Conservation (phyloP, 2,797 vertebrate species). For the Otus scops region DNA sequence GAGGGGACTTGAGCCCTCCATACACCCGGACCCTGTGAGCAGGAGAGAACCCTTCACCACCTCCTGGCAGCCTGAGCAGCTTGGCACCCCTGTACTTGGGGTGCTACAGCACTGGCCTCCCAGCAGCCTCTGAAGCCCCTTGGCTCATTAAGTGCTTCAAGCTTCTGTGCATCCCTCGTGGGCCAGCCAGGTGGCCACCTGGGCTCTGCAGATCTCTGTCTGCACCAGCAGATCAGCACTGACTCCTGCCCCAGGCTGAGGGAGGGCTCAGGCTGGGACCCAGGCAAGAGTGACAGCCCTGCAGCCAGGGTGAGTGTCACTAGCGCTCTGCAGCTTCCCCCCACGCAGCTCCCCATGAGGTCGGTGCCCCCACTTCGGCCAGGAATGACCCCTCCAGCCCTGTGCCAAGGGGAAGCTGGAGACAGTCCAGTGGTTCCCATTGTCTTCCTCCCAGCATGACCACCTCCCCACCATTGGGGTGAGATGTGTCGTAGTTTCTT, state of each 20-base stretch:
- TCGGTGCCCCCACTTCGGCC: neutral
- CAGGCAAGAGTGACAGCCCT: neutral
- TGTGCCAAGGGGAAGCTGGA: neutral
- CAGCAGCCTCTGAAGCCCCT: neutral
- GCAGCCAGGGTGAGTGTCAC: neutral
- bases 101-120: neutral
- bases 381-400: neutral
- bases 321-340: neutral
- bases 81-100: neutral
- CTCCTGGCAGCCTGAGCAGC: neutral
- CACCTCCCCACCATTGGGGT: neutral
- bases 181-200: neutral
- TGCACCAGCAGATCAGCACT: neutral
- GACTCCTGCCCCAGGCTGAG: neutral
- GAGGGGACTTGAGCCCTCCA: neutral
- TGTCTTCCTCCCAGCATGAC: neutral
- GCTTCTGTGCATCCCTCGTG: fast-evolving
- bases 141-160: neutral
- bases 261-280: neutral
- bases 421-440: neutral
- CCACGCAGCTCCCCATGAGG: neutral
- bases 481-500: neutral
- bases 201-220: neutral
- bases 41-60: neutral
- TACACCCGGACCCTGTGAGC: neutral